A percentile compares a stretch with the other conserved stretches of the same genome.
phyloP scores from a whole-genome alignment of 2,888 invertebrate genomes.

The Tridacna gigas region DNA sequence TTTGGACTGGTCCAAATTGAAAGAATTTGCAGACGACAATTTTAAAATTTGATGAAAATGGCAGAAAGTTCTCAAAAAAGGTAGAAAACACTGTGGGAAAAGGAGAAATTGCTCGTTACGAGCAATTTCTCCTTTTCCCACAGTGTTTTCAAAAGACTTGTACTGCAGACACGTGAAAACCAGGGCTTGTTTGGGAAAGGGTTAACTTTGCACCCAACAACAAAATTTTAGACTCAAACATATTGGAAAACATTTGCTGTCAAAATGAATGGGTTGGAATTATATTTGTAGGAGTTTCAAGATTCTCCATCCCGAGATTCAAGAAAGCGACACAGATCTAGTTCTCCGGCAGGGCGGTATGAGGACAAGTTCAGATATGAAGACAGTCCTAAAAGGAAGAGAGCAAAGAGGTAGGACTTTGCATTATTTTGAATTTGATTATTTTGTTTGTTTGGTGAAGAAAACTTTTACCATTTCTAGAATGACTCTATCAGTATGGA shows the following conservation, averaged over 20 bases:
- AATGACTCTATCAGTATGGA: too few species aligned
- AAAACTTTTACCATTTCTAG: too few species aligned
- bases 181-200: background rate
- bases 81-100: background rate
- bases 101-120: background rate
- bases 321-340: constrained; percentile 73
- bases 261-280: too few species aligned
- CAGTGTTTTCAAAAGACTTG: background rate
- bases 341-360: constrained; percentile 65
- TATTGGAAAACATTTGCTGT: too few species aligned
- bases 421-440: too few species aligned
- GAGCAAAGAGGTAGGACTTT: constrained; percentile 73
- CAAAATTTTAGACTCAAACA: too few species aligned
- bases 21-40: background rate
- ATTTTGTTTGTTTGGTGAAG: too few species aligned
- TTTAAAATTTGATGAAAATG: too few species aligned
- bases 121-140: background rate
- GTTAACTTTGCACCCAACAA: background rate
- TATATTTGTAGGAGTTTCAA: constrained; percentile 58
- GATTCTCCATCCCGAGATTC: constrained; percentile 67
- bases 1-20: too few species aligned
- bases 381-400: constrained; percentile 79
- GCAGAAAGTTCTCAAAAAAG: too few species aligned
- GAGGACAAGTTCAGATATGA: constrained; percentile 68
- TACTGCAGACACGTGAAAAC: too few species aligned